phyloP scores from a whole-genome alignment of 2,113 vertebrate species.

The Oxyruncus cristatus region DNA sequence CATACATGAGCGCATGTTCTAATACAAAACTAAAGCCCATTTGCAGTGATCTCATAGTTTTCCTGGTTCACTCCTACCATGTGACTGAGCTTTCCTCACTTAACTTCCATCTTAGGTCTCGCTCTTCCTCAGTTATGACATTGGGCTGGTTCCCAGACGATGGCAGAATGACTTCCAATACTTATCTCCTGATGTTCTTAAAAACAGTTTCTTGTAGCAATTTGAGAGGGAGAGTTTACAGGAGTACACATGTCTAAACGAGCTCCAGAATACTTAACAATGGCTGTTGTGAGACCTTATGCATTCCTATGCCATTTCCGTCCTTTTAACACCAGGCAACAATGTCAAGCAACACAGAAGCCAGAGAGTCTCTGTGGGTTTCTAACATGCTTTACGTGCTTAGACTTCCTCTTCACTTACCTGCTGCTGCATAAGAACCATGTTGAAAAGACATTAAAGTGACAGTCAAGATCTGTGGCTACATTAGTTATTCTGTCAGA shows the following conservation, averaged over 20 bases:
- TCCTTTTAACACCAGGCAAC: not conserved
- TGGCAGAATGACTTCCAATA: not conserved
- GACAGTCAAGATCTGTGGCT: not conserved
- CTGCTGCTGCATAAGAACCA: not conserved
- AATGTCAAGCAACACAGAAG: not conserved
- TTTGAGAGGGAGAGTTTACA: not conserved
- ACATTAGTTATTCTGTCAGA: constrained; percentile 39
- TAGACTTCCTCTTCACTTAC: not conserved
- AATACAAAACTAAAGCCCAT: not conserved
- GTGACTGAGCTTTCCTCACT: not conserved
- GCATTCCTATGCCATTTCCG: not conserved
- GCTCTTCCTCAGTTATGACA: not conserved
- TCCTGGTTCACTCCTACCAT: not conserved
- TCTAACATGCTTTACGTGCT: not conserved
- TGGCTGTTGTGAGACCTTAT: not conserved
- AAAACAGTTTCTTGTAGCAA: not conserved
- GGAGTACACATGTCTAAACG: not conserved
- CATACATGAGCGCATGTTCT: not conserved
- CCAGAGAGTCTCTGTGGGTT: not conserved
- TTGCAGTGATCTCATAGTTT: not conserved
- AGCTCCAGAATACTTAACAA: not conserved
- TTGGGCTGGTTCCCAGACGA: not conserved
- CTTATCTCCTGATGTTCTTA: not conserved
- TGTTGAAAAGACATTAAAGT: constrained; percentile 13
- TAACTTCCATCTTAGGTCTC: not conserved